phyloP scores from a whole-genome alignment of 2,113 vertebrate genomes.

The Etheostoma spectabile region DNA sequence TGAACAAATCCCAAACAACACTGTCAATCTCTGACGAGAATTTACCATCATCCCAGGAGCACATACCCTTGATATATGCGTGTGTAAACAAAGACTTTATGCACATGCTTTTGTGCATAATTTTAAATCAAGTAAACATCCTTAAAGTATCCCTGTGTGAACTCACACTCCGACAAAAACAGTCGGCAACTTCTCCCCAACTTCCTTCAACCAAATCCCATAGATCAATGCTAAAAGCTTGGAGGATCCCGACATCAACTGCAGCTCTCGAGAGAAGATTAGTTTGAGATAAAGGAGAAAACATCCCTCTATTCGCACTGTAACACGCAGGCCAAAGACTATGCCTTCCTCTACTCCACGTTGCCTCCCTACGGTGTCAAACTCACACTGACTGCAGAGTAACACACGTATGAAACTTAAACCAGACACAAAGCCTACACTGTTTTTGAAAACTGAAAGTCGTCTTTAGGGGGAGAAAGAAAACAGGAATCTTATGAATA shows the following conservation, averaged over 20 bases:
- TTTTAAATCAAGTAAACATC: conserved; percentile 64
- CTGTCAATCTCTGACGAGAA: conserved; percentile 60
- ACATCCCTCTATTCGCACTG: conserved; percentile 48
- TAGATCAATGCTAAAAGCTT: conserved; percentile 75
- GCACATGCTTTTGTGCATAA: conserved; percentile 62
- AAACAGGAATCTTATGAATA: conserved; percentile 80
- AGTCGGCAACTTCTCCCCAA: conserved; percentile 65
- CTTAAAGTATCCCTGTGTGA: conserved; percentile 63
- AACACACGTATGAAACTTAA: conserved; percentile 64
- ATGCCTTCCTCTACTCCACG: conserved; percentile 40
- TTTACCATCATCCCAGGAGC: conserved; percentile 53
- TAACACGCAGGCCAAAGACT: conserved; percentile 56
- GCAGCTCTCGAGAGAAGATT: conserved; percentile 76
- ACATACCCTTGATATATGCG: conserved; percentile 33
- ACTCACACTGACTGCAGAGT: conserved; percentile 66
- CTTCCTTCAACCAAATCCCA: conserved; percentile 68
- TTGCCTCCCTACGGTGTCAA: conserved; percentile 58
- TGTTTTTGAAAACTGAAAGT: conserved; percentile 70
- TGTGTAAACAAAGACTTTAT: conserved; percentile 64
- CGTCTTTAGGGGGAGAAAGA: conserved; percentile 42
- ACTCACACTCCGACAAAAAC: conserved; percentile 47
- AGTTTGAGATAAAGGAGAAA: conserved; percentile 73
- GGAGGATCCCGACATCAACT: conserved; percentile 74
- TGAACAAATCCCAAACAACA: conserved; percentile 40
- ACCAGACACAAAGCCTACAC: conserved; percentile 67